Percentiles rank a stretch among this genome's conserved stretches.
phyloP scores from a whole-genome alignment of 2,797 vertebrate species.

The Coilia nasus region DNA sequence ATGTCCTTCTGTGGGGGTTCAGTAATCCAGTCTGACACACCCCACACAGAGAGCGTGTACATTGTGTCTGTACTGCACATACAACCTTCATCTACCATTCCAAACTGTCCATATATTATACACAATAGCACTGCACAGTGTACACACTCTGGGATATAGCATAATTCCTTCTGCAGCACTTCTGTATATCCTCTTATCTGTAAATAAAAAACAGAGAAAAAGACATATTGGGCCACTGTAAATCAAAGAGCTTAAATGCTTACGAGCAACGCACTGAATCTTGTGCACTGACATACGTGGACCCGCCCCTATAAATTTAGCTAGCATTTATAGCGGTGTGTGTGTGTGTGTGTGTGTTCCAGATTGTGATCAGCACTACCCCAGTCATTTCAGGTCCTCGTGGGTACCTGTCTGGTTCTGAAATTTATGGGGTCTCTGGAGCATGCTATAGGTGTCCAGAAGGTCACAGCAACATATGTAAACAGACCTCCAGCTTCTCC shows the following conservation, averaged over 20 bases:
- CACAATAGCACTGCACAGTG: background rate
- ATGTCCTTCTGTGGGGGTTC: too few relatives aligned
- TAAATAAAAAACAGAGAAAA: background rate
- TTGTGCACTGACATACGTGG: background rate
- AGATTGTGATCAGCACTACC: too few relatives aligned
- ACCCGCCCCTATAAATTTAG: background rate
- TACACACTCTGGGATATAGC: background rate
- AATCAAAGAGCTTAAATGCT: background rate
- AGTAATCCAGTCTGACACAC: too few relatives aligned
- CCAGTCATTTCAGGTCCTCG: too few relatives aligned
- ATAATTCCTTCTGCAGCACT: too few relatives aligned
- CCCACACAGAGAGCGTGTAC: too few relatives aligned
- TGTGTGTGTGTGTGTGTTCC: background rate
- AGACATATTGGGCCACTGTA: background rate
- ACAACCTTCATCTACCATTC: too few relatives aligned
- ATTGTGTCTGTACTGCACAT: too few relatives aligned
- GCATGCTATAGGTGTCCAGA: conserved; percentile 31
- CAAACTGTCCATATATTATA: background rate
- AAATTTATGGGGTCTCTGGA: conserved; percentile 18
- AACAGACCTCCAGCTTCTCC: background rate
- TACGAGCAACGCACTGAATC: background rate
- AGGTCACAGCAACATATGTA: background rate
- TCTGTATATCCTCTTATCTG: too few relatives aligned
- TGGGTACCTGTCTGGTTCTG: too few relatives aligned
- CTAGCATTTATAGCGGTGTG: background rate